These are phyloP conservation scores for Tinea semifulvella DNA, from an alignment of 2,888 invertebrate genomes.

Conservation along the genomic window DNA sequence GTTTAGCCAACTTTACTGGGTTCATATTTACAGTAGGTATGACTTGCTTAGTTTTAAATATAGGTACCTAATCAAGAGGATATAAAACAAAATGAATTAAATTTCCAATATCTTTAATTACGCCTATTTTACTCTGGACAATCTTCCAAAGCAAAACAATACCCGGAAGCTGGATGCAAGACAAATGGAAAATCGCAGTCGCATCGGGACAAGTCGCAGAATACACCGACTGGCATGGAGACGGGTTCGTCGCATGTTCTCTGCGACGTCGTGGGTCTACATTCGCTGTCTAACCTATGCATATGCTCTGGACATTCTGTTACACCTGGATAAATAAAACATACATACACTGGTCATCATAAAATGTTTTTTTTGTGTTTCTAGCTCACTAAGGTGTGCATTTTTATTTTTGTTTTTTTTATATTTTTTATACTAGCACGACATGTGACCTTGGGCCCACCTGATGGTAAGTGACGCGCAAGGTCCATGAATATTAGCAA, in stretches of 20 bases:
- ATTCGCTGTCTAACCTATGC: conserved; percentile 51
- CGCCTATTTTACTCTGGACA: conserved; percentile 39
- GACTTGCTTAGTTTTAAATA: too few relatives aligned
- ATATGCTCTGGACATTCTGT: conserved; percentile 43
- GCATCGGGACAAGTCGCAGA: conserved; percentile 52
- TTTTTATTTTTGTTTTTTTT: too few relatives aligned
- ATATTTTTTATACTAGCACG: too few relatives aligned
- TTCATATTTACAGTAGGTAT: too few relatives aligned
- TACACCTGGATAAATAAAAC: conserved; percentile 40
- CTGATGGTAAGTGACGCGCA: too few relatives aligned
- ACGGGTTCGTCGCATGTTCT: conserved; percentile 53
- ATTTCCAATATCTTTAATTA: neutral
- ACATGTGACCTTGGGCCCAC: too few relatives aligned
- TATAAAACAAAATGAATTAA: neutral
- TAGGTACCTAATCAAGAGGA: too few relatives aligned
- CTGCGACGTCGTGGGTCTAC: conserved; percentile 47
- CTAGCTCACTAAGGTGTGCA: too few relatives aligned
- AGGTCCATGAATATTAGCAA: too few relatives aligned
- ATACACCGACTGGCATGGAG: conserved; percentile 43
- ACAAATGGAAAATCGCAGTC: conserved; percentile 57
- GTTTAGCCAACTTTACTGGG: too few relatives aligned
- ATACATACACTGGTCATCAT: too few relatives aligned
- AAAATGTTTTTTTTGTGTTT: too few relatives aligned
- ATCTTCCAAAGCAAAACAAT: conserved; percentile 51
- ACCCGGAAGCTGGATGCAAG: conserved; percentile 43